phyloP scores from a whole-genome alignment of 2,113 vertebrate genomes.

The Struthidea cinerea region DNA sequence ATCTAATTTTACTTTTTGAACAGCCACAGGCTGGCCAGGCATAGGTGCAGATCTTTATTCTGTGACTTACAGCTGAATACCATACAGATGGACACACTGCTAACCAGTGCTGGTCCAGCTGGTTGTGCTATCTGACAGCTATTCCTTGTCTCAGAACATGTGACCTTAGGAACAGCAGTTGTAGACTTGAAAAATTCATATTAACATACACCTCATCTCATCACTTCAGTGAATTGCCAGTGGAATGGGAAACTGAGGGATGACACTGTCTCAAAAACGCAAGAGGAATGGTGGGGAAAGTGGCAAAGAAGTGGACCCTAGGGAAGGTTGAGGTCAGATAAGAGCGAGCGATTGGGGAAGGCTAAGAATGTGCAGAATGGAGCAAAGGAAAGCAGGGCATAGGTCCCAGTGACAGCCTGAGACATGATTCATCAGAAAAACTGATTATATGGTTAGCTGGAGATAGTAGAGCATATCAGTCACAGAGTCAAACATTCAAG shows the following conservation, averaged over 20 bases:
- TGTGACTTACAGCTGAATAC: not conserved
- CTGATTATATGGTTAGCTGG: not conserved
- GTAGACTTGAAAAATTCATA: not conserved
- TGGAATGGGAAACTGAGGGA: not conserved
- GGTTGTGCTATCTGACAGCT: not conserved
- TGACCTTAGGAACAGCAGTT: not conserved
- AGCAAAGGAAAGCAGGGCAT: not conserved
- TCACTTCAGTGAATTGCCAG: not conserved
- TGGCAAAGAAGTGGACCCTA: not conserved
- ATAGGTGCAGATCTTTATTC: not conserved
- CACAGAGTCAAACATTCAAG: not conserved
- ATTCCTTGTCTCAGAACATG: not conserved
- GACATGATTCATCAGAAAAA: not conserved
- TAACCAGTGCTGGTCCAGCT: not conserved
- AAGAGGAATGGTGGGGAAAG: not conserved
- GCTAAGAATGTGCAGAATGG: not conserved
- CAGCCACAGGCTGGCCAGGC: not conserved
- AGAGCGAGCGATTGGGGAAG: not conserved
- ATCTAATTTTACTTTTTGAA: not conserved
- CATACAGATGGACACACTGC: not conserved
- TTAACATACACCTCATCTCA: not conserved
- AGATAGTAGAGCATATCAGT: not conserved
- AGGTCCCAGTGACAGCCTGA: not conserved
- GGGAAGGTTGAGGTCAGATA: not conserved
- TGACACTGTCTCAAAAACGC: not conserved